Base-by-base conservation (phyloP, 2,113 vertebrate genomes). In the Nerophis lumbriciformis region DNA sequence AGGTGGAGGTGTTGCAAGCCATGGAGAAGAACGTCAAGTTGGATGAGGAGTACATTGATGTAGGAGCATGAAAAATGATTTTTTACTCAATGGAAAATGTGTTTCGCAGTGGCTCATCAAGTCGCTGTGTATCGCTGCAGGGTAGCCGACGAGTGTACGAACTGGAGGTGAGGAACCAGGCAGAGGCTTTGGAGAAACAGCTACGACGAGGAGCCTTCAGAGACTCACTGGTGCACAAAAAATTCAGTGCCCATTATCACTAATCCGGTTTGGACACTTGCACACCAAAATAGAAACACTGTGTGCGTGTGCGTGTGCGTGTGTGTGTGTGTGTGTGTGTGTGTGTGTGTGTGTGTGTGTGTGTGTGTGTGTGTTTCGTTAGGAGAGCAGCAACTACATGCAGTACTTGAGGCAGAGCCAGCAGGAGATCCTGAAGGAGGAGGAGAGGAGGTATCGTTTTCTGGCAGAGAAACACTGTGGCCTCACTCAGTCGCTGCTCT, bases 11-110 rank as follows among this genome's bases (percentile, higher is more conserved):
- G 65, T 75, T 99, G 60, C 94, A 96, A 82, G 93, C 95, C 65
- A 94, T 99, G 94, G 95, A 96, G 79, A 95, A 96, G 85, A 99
- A 99, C 63, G 90, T 92, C 59, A 94, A 94, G 77, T 72, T 98
- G 85, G 96, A 99, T 10, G 89, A 94, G 77, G 93, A 99, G 81
- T 99, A 97, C 68, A 97, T 99, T 60, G 91, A 90, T 8, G 96
- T 97, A 28, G 28, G 77, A 93, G 94, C 85, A 38, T 8, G 35
- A 47, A 42, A 19, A 51, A 8, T 39, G 1, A 38, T 4, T 11
- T 19, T 19, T 2, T 19, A 16, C 6, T n/a, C 10, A 39, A 21
- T 6, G 5, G 14, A 12, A 57, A 57, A 57, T 37, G 13, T 13
- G 16, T 57, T 42, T 57, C 0, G 2, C 9, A 6, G 55, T 19